Conservation (phyloP, 2,797 vertebrate genomes). For the Scolopax rusticola region DNA sequence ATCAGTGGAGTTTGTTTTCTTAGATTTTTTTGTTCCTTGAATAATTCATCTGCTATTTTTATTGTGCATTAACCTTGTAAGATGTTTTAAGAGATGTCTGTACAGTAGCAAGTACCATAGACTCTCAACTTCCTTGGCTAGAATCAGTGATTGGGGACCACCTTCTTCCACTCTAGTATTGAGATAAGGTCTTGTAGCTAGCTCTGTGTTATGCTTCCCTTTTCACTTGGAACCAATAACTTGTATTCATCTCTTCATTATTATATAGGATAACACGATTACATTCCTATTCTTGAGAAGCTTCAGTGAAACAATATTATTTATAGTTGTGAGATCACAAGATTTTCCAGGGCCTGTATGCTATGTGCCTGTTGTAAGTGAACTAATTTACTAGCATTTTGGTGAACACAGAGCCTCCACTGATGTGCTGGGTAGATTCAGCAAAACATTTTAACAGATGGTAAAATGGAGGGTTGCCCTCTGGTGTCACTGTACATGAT, state of each 20-base stretch:
- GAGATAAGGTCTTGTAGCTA: not conserved
- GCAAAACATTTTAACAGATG: slow-evolving; percentile 18
- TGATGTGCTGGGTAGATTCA: not conserved
- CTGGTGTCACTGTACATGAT: not conserved
- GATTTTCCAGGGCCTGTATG: not conserved
- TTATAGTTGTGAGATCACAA: not conserved
- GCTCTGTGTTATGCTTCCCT: not conserved
- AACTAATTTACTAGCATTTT: not conserved
- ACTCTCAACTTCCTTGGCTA: not conserved
- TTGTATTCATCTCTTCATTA: not conserved
- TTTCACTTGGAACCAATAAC: not conserved
- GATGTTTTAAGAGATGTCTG: not conserved
- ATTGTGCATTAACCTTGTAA: not conserved
- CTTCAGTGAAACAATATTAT: not conserved
- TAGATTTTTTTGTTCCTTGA: not conserved
- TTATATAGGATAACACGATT: not conserved
- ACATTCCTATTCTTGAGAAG: not conserved
- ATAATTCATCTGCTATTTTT: not conserved
- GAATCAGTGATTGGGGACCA: not conserved
- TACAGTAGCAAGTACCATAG: not conserved
- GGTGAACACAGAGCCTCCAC: not conserved
- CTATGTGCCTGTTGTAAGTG: not conserved
- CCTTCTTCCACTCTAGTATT: not conserved
- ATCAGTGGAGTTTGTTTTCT: not conserved
- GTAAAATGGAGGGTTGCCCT: not conserved